A percentile compares a stretch with the other conserved stretches of the same genome.
Conservation (phyloP, 2,113 vertebrate genomes). For the Tragelaphus scriptus region DNA sequence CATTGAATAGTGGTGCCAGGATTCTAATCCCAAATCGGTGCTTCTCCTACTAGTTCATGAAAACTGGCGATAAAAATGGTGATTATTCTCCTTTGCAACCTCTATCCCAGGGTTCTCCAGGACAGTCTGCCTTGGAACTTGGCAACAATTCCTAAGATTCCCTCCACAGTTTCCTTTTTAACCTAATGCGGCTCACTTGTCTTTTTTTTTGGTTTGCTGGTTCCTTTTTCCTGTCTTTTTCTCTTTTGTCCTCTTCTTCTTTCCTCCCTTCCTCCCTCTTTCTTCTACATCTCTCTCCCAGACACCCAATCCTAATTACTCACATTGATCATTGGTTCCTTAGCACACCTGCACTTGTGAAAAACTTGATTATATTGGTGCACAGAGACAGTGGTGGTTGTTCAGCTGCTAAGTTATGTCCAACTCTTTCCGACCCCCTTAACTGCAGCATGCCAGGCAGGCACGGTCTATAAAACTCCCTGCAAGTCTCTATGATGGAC, state of each 20-base stretch:
- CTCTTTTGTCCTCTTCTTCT: not conserved
- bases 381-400: not conserved
- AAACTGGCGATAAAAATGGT: not conserved
- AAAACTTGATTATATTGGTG: not conserved
- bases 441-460: not conserved
- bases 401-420: not conserved
- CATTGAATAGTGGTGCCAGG: not conserved
- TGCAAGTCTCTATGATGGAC: not conserved
- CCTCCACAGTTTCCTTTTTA: not conserved
- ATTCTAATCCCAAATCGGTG: not conserved
- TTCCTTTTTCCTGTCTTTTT: not conserved
- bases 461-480: fast-evolving
- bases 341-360: not conserved
- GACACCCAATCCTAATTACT: not conserved
- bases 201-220: not conserved
- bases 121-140: not conserved
- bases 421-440: not conserved
- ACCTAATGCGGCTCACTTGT: not conserved
- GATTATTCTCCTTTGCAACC: not conserved
- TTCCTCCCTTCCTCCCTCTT: not conserved
- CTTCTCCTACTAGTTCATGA: not conserved
- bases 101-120: not conserved
- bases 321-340: not conserved
- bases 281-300: not conserved
- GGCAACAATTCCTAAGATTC: too few species aligned